Evolutionary conservation across 2,888 invertebrate species (phyloP), one percentile per base, ranked within the genome.

Genomic region (Lacanobia wlatinum): DNA sequence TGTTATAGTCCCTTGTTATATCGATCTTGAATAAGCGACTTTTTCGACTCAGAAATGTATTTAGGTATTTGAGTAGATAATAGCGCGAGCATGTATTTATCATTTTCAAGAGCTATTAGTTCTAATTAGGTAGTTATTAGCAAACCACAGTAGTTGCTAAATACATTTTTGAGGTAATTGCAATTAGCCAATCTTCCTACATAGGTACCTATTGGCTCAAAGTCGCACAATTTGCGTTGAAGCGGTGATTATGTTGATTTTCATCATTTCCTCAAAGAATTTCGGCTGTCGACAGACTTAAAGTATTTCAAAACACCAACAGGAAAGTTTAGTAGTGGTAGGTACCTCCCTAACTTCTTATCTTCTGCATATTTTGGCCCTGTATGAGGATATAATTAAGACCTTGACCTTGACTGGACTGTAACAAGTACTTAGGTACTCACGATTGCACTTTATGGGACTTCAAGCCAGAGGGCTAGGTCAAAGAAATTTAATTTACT

Each of bases 401-500:
- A 28, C 28, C 1, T 48, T 23, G 16, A 4, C 43, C 50, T 52
- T 50, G 1, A n/a, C 1, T 28, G 40, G 8, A 4, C n/a, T 52
- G 8, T 40, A 34, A 28, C 8, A 52, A 16, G 46, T 5, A 21
- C 16, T 2, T 28, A 28, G 28, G 28, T 28, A 28, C 28, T n/a
- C n/a, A n/a, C 28, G 28, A 28, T 28, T n/a, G 23, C 7, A 34
- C 28, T 34, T 21, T 21, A n/a, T 4, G 40, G 3, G 10, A 52
- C n/a, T 67, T 40, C 21, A 70, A 60, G 23, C 48, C 69, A 58
- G 12, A 70, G 28, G 53, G 40, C 28, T 73, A 50, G 53, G 43
- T 60, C 43, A 46, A 59, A 58, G 23, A 53, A 60, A 73, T 53
- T 40, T 18, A 18, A 50, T 73, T 60, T 43, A 18, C 34, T 34